Base-by-base conservation (phyloP, 1,140 invertebrate genomes). In the Nymphalis io region DNA sequence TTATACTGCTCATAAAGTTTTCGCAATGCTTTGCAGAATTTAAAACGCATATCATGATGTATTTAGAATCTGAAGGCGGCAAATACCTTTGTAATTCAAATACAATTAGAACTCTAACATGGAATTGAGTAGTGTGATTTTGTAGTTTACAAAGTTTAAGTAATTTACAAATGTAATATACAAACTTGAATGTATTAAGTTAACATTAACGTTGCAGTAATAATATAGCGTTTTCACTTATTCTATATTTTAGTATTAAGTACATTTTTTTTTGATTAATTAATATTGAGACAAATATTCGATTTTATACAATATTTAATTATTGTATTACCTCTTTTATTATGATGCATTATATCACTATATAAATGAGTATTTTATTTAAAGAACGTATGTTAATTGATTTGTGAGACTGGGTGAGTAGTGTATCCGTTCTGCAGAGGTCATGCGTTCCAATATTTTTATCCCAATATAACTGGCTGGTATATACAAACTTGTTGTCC, bases 371-470 rank as follows among this genome's bases (percentile, higher is more conserved):
- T 23, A 18, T 18, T 57, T 13, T 53, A 68, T 68, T 68, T 38
- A 62, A 53, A 62, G 46, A 33, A 57, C 46, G 39, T 44, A 18
- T 61, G 48, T 60, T 62, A 42, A 74, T 62, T 39, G 38, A 57
- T 62, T 68, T 68, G 60, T 57, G 71, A 73, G 60, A 63, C 63
- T 74, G 16, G 61, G 73, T 66, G 62, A 70, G 42, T 63, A 53
- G 60, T 68, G 60, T 62, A 73, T 76, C 72, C 65, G 68, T 60
- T 71, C 33, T 65, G 53, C 58, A 68, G 60, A 76, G 70, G 76
- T 51, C 60, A 62, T 21, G 58, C 60, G 55, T 63, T 70, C 70
- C 53, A 68, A 71, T 59, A 67, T 74, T 71, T 74, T 68, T 68
- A 68, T 13, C 20, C 44, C 15, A 60, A 68, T 53, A 60, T 16